Evolutionary conservation across 2,888 invertebrate genomes (phyloP).

Genomic region (Tromatobia lineatoria): DNA sequence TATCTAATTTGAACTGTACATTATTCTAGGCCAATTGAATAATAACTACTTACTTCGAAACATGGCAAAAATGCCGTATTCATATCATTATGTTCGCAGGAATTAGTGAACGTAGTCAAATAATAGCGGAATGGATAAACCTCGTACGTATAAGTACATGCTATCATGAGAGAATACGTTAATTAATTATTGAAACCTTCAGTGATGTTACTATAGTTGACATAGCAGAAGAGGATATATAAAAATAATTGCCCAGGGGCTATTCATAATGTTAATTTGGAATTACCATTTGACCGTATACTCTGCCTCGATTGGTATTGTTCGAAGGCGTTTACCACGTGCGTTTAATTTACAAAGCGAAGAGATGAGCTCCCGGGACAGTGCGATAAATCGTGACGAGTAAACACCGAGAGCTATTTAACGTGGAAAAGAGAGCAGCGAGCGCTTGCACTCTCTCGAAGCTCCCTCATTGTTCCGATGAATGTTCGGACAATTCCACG

Average conservation of each 20-base stretch:
- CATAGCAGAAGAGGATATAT: neutral
- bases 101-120: neutral
- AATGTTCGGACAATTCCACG: slow-evolving; percentile 37
- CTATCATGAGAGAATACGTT: neutral
- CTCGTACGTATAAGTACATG: neutral
- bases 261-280: neutral
- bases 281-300: neutral
- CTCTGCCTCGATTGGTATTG: neutral
- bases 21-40: no score
- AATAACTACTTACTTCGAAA: no score
- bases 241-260: neutral
- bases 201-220: neutral
- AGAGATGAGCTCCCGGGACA: slow-evolving; percentile 4
- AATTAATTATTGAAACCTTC: neutral
- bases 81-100: no score
- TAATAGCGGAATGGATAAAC: neutral
- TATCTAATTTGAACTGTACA: no score
- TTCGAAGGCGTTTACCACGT: neutral
- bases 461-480: slow-evolving; percentile 44
- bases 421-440: slow-evolving; percentile 41
- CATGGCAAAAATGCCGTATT: no score
- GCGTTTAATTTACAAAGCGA: slow-evolving; percentile 30
- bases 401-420: slow-evolving; percentile 48
- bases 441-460: slow-evolving; percentile 1
- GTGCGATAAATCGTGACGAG: slow-evolving; percentile 44